Conservation (phyloP, 2,888 invertebrate species). For the Drosophila quasianomalipes region DNA sequence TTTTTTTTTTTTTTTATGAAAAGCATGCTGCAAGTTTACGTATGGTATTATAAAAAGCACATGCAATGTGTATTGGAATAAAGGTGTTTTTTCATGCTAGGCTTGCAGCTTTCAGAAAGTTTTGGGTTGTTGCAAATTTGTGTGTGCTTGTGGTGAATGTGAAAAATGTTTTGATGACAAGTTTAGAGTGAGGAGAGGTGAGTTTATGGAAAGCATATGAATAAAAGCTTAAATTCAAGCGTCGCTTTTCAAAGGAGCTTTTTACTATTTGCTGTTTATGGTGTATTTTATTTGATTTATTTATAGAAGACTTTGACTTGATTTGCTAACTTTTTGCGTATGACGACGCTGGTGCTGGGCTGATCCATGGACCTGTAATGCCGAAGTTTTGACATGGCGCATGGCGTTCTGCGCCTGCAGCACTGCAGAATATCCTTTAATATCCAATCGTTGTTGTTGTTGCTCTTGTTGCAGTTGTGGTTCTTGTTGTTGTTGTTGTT, state of each 20-base stretch:
- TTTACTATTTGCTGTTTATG: neutral
- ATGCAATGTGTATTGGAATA: constrained; percentile 30
- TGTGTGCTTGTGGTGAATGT: constrained; percentile 18
- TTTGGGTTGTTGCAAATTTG: neutral
- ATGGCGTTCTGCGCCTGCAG: constrained; percentile 85
- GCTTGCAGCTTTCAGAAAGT: constrained; percentile 11
- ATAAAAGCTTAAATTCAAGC: constrained; percentile 1
- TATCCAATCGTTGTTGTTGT: constrained; percentile 18
- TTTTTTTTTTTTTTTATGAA: neutral
- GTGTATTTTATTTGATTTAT: constrained; percentile 5
- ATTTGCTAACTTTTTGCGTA: constrained; percentile 85
- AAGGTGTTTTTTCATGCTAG: constrained; percentile 26
- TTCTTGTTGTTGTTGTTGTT: neutral
- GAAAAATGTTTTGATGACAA: constrained; percentile 12
- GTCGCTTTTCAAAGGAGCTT: neutral
- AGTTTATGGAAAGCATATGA: neutral
- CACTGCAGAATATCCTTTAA: constrained; percentile 58
- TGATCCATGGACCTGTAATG: constrained; percentile 90
- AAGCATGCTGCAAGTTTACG: constrained; percentile 20
- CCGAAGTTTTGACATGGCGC: constrained; percentile 91
- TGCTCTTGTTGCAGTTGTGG: neutral
- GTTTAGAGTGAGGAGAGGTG: neutral
- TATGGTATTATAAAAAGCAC: constrained; percentile 20
- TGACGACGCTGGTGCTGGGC: constrained; percentile 81
- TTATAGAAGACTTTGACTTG: constrained; percentile 8